Base-by-base conservation (phyloP, 2,113 vertebrate genomes). In the Platichthys flesus region DNA sequence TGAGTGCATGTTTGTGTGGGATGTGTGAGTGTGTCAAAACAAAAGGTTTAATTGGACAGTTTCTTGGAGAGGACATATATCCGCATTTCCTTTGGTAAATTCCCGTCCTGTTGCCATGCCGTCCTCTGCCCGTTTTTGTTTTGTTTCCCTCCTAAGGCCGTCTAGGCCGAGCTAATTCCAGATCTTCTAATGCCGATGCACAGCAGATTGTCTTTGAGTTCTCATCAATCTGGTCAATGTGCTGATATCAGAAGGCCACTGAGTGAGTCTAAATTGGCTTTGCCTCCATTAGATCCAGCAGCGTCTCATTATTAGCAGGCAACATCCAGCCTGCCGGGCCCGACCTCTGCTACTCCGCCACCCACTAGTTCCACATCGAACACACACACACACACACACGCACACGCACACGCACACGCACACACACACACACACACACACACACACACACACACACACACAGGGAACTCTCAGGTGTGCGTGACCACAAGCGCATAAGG, bases 181-280 rank as follows among this genome's bases (percentile, higher is more conserved):
- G 24, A 55, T 68, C 68, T 74, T 74, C 23, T 71, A 71, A 81
- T 49, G 40, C 68, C 67, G 67, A 88, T 61, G 49, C 65, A 75
- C 70, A 83, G 68, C 59, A 56, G 23, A 76, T 77, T 40, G 42
- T 85, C 77, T 78, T 83, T 24, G 61, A 79, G 78, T 82, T 77
- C 70, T 68, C 16, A 23, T 69, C 84, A 69, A 72, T 85, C 74
- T 77, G 76, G 77, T 86, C 59, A 26, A 73, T 83, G 67, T 75
- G 28, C 54, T 71, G 63, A 82, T 73, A 81, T 82, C 70, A 76
- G 60, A 58, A 68, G 24, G 52, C 71, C 45, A n/a, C 86, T 66
- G 79, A 89, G 81, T 71, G 79, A 64, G 81, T 84, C 83, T 59
- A 84, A 90, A 90, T 85, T 88, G 85, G 81, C 85, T 90, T 85